A percentile compares a stretch with the other conserved stretches of the same genome.
These are phyloP conservation scores for Amblyraja radiata DNA, from an alignment of 2,797 vertebrate species.

Conservation along the genomic window DNA sequence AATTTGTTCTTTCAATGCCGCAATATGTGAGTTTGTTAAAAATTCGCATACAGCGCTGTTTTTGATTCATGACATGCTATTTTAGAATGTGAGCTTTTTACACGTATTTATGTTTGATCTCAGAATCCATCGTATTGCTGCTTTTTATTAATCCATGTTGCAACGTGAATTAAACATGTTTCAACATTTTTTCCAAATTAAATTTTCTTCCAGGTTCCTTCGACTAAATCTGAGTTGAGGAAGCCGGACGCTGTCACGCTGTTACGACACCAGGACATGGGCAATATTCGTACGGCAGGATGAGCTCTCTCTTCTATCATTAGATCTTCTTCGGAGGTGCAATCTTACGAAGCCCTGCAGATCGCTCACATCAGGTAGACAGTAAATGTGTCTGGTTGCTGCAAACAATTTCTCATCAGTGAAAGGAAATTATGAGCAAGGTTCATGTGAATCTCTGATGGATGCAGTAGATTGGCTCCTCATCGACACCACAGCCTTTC, in stretches of 20 bases:
- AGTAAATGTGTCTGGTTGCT: not conserved
- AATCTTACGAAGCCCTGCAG: not conserved
- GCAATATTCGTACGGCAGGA: not conserved
- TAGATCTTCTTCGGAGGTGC: not conserved
- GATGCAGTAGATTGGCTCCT: not conserved
- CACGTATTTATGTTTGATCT: constrained; percentile 12
- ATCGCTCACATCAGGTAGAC: not conserved
- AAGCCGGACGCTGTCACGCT: too few relatives aligned
- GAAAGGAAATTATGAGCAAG: not conserved
- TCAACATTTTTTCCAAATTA: constrained; percentile 19
- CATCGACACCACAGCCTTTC: not conserved
- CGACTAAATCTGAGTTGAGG: not conserved
- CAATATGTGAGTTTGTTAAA: not conserved
- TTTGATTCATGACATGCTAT: constrained; percentile 31
- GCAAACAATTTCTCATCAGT: not conserved
- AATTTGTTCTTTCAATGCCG: constrained; percentile 28
- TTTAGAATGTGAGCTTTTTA: not conserved
- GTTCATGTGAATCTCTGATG: too few relatives aligned
- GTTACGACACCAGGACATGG: too few relatives aligned
- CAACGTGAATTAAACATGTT: constrained; percentile 22
- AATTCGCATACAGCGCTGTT: not conserved
- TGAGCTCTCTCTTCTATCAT: not conserved
- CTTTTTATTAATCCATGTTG: constrained; percentile 6
- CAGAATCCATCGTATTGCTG: not conserved
- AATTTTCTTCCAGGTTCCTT: not conserved